These are phyloP conservation scores for Nematolebias whitei DNA, from an alignment of 2,113 vertebrate genomes.

Conservation along the genomic window DNA sequence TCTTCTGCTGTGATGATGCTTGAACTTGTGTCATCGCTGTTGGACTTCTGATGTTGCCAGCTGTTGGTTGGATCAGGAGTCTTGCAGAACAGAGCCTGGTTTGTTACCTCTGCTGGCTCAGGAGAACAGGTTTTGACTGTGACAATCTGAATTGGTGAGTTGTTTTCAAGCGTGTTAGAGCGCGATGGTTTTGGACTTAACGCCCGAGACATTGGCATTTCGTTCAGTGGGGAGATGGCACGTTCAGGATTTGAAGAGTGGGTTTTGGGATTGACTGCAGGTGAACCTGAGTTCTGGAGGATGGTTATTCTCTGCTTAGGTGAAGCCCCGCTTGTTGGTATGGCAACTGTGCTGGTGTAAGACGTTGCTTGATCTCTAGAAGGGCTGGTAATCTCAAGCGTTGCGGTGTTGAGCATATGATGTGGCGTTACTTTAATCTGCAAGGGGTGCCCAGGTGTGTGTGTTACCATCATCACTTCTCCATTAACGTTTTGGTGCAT, in stretches of 20 bases:
- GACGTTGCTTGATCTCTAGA: slow-evolving; percentile 85
- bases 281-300: slow-evolving; percentile 84
- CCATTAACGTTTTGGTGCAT: slow-evolving; percentile 83
- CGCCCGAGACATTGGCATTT: slow-evolving; percentile 81
- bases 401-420: slow-evolving; percentile 90
- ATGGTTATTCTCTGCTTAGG: slow-evolving; percentile 96
- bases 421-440: slow-evolving; percentile 97
- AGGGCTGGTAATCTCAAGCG: slow-evolving; percentile 93
- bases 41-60: slow-evolving; percentile 90
- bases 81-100: slow-evolving; percentile 84
- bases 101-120: slow-evolving; percentile 83
- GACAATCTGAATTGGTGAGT: slow-evolving; percentile 88
- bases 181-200: slow-evolving; percentile 86
- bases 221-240: slow-evolving; percentile 82
- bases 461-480: slow-evolving; percentile 88
- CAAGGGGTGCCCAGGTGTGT: slow-evolving; percentile 90
- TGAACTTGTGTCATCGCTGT: slow-evolving; percentile 86
- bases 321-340: slow-evolving; percentile 86
- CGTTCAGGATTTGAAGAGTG: slow-evolving; percentile 82
- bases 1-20: slow-evolving; percentile 95
- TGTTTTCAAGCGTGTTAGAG: slow-evolving; percentile 87
- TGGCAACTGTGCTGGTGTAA: slow-evolving; percentile 92
- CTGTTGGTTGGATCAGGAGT: slow-evolving; percentile 86
- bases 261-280: slow-evolving; percentile 79
- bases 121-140: slow-evolving; percentile 86